These are phyloP conservation scores for Cotesia typhae DNA, from an alignment of 1,140 invertebrate species.

Conservation along the genomic window DNA sequence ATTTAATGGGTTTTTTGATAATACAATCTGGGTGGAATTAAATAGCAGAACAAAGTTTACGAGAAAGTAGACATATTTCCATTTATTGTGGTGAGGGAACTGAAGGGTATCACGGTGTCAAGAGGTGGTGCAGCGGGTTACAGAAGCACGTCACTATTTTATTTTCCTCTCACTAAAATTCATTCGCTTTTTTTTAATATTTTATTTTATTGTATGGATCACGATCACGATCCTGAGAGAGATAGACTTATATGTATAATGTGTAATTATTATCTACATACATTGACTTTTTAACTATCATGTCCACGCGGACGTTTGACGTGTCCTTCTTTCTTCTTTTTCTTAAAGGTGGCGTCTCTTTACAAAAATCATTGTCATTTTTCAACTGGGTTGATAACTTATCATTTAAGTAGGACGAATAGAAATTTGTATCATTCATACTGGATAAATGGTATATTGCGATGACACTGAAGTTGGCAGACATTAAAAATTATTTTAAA, in stretches of 20 bases:
- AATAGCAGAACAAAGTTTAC: slow-evolving; percentile 31
- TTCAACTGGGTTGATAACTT: background rate
- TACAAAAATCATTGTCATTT: background rate
- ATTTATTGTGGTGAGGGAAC: too few relatives aligned
- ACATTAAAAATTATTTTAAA: too few relatives aligned
- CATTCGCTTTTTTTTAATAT: background rate
- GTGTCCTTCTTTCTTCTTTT: background rate
- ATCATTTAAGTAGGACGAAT: too few relatives aligned
- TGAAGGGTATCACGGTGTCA: too few relatives aligned
- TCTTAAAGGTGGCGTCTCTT: slow-evolving; percentile 1
- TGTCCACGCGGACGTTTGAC: slow-evolving; percentile 28
- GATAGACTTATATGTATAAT: slow-evolving; percentile 8
- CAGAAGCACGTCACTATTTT: slow-evolving; percentile 47
- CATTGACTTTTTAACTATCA: background rate
- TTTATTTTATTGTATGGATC: too few relatives aligned
- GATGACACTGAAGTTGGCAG: too few relatives aligned
- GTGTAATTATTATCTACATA: background rate
- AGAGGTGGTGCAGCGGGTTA: slow-evolving; percentile 30
- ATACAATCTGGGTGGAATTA: background rate
- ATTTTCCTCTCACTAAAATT: slow-evolving; percentile 23
- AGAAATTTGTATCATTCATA: too few relatives aligned
- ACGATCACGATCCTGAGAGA: slow-evolving; percentile 25
- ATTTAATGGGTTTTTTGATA: background rate
- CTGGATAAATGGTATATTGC: too few relatives aligned
- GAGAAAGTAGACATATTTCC: slow-evolving; percentile 43